Base-by-base conservation (phyloP, 2,888 invertebrate species). In the Plebejus argus region DNA sequence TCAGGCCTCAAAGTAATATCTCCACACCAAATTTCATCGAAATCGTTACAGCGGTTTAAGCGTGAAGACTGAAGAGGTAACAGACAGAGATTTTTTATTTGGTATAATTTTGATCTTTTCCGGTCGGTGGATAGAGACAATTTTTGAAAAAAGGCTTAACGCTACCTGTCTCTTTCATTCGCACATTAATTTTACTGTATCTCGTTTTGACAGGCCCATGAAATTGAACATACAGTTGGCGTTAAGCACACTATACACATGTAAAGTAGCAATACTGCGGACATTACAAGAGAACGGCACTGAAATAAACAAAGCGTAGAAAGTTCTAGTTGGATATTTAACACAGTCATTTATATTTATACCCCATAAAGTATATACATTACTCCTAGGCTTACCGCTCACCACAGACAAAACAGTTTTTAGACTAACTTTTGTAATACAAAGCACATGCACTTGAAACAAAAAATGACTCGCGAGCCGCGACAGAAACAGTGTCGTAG, bases 221-320 rank as follows among this genome's bases (percentile, higher is more conserved):
- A 53, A 53, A 53, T 53, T 18, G 15, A 53, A 18, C 4, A 53
- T 53, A 12, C 53, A 18, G 18, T 53, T 18, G 53, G 66, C 66
- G 66, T 15, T 66, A 18, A 66, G 66, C 15, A 33, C 61, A 66
- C 28, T 28, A 28, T 66, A 33, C 61, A 66, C 28, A 66, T 66
- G 66, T 66, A 66, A 33, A 28, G 66, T 66, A 28, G 77, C 79
- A 80, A 80, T 78, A 78, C 74, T 80, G 75, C 76, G 66, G 81
- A 79, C 77, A 84, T 83, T 82, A 84, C 80, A 81, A 84, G 83
- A 82, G 82, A 84, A 85, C 83, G 83, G 83, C 83, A 86, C 85
- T 78, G 74, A 76, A 77, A 80, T 79, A 82, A 80, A 82, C 80
- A 61, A 39, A 49, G 79, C 33, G 66, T 66, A 28, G 61, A 66